Evolutionary conservation across 1,140 invertebrate species (phyloP), one percentile per base, ranked within the genome.

Genomic region (Amphibalanus amphitrite): DNA sequence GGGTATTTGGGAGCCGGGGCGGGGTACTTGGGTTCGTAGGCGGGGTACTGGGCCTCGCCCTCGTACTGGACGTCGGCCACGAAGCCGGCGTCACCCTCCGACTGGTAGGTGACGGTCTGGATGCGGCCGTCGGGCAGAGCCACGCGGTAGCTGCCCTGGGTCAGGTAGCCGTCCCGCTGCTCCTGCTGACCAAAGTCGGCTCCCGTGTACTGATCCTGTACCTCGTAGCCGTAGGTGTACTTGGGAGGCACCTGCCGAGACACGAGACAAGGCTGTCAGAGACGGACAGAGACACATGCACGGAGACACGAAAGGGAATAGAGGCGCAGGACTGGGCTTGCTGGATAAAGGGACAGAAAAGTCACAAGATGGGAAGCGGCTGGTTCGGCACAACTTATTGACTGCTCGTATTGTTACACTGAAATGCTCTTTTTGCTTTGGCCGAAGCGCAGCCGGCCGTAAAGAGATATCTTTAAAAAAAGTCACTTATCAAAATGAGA

Each of bases 131-230:
- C 75, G 33, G 75, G 75, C 26, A 76, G 73, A 29, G 70, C 65
- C 15, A 76, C 75, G n/a, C 69, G 69, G 68, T 76, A 76, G 28
- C 65, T 65, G 15, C 75, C 75, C 29, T 71, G 68, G n/a, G 75
- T 76, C 71, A 71, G 70, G 70, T 74, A 70, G 20, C 75, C 75
- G 29, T 73, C 71, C 20, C 75, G 70, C 23, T 40, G 28, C 69
- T 76, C 75, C 65, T 74, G 69, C 28, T 74, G 73, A 29, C 75
- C 75, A 64, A 75, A 76, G 69, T 76, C 72, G 28, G 67, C 71
- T 10, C 71, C 71, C 6, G 73, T 59, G 38, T 75, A 71, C 59
- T 76, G 71, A 64, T 76, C 75, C 69, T 74, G 73, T 23, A 76
- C 73, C 26, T 40, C 59, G 71, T 74, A 76, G n/a, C 33, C 74